Evolutionary conservation across 2,113 vertebrate species (phyloP).

Genomic region (Rousettus leschenaultii): DNA sequence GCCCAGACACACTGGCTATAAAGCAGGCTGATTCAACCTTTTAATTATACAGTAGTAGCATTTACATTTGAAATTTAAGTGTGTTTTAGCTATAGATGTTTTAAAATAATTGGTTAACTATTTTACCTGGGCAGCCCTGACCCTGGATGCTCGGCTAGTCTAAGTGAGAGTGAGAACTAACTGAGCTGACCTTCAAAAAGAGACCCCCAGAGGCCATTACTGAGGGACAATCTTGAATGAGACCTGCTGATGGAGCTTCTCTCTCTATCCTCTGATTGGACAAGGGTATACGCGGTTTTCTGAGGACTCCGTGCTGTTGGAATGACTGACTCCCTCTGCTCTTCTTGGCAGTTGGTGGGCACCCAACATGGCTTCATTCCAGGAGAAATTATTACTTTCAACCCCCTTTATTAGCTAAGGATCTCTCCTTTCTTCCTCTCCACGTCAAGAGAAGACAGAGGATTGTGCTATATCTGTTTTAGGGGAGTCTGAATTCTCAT

Average conservation of each 20-base stretch:
- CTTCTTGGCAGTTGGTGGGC: not conserved
- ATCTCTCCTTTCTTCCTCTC: not conserved
- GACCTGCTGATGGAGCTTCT: not conserved
- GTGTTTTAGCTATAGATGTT: not conserved
- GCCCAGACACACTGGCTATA: not conserved
- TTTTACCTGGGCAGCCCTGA: not conserved
- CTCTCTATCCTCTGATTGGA: not conserved
- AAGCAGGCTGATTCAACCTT: not conserved
- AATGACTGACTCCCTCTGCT: not conserved
- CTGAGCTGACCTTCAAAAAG: not conserved
- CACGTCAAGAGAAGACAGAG: not conserved
- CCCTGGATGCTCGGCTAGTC: not conserved
- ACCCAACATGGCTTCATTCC: not conserved
- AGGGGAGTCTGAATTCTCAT: not conserved
- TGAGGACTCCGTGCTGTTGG: not conserved
- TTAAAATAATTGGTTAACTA: not conserved
- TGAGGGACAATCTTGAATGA: not conserved
- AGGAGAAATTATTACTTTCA: not conserved
- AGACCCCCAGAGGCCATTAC: not conserved
- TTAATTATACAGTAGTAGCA: not conserved
- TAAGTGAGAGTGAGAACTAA: not conserved
- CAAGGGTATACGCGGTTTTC: not conserved
- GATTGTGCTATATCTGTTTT: not conserved
- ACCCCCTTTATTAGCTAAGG: not conserved
- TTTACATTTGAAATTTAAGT: conserved; percentile 8